A percentile compares a stretch with the other conserved stretches of the same genome.
Conservation (phyloP, 2,797 vertebrate genomes). For the Potorous gilbertii region DNA sequence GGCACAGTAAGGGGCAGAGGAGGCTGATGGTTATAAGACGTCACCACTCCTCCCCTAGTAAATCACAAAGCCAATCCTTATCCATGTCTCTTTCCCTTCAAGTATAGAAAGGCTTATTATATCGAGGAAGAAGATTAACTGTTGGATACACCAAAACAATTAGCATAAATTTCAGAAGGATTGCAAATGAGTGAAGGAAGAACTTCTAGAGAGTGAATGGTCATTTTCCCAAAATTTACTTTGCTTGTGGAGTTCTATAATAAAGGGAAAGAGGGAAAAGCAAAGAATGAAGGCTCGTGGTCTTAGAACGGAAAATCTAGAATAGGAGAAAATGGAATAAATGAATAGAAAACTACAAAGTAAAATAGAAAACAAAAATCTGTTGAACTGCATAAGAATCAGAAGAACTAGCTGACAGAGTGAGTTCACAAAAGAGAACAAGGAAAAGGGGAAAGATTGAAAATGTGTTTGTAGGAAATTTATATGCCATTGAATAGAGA, state of each 20-base stretch:
- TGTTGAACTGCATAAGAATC: background rate
- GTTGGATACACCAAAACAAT: no score
- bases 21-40: no score
- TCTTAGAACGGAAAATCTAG: slow-evolving; percentile 23
- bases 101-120: slow-evolving; percentile 31
- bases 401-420: background rate
- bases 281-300: slow-evolving; percentile 13
- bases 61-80: no score
- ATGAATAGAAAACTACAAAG: background rate
- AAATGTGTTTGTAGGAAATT: slow-evolving; percentile 10
- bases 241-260: no score
- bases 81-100: background rate
- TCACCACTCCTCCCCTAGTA: no score
- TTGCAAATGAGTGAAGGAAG: slow-evolving; percentile 29
- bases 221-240: background rate
- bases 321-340: slow-evolving; percentile 30
- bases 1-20: no score
- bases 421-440: slow-evolving; percentile 16
- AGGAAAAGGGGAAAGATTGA: slow-evolving; percentile 32
- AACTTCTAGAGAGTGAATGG: background rate
- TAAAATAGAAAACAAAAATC: slow-evolving; percentile 12
- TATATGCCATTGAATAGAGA: slow-evolving; percentile 20
- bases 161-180: background rate
- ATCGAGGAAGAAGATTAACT: slow-evolving; percentile 10
- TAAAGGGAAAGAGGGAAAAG: background rate